These are phyloP conservation scores for Erebia epiphron DNA, from an alignment of 2,888 invertebrate genomes.

Conservation along the genomic window DNA sequence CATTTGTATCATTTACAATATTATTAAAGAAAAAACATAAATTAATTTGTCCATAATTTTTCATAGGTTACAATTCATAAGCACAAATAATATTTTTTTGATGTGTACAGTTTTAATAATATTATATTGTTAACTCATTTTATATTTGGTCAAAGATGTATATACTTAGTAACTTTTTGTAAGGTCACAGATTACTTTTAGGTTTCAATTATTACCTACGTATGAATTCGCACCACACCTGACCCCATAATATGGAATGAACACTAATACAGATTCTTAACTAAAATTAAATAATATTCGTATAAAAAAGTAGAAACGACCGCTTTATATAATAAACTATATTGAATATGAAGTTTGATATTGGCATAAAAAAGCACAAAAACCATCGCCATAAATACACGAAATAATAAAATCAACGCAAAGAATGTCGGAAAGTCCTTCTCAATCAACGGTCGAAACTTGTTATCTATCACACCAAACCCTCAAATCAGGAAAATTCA, in stretches of 20 bases:
- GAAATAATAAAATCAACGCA: neutral
- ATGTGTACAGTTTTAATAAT: neutral
- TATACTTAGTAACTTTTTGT: too few species aligned
- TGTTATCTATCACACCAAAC: too few species aligned
- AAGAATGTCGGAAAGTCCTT: neutral
- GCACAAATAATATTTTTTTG: neutral
- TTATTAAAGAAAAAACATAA: constrained; percentile 7
- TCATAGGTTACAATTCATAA: neutral
- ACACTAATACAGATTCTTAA: neutral
- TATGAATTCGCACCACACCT: neutral
- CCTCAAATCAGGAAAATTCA: too few species aligned
- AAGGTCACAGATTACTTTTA: too few species aligned
- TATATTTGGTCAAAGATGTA: too few species aligned
- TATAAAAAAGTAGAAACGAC: constrained; percentile 1
- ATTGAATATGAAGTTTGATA: neutral
- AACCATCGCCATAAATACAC: neutral
- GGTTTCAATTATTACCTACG: too few species aligned
- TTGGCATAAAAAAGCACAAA: neutral
- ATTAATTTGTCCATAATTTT: neutral
- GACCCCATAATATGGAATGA: neutral
- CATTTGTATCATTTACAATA: constrained; percentile 6
- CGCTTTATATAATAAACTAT: neutral
- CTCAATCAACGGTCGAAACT: neutral
- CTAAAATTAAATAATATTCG: neutral
- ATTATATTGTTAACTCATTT: too few species aligned